Base-by-base conservation (phyloP, 64 coral and sea anemone genomes). In the Montipora cactus region DNA sequence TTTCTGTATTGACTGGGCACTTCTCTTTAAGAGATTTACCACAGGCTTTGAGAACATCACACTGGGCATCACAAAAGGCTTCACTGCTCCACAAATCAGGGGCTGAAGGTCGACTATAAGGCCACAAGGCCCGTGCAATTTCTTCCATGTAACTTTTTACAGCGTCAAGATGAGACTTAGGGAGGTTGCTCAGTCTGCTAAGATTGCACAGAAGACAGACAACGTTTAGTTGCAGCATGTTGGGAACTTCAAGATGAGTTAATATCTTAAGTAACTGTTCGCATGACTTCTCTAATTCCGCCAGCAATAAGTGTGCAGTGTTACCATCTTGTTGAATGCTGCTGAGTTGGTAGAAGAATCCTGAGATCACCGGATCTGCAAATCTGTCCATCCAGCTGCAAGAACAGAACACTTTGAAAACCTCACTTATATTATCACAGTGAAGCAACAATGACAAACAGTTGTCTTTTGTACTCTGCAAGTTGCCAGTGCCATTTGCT, bases 111-210 rank as follows among this genome's bases (percentile, higher is more conserved):
- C 18, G 67, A 20, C 82, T 86, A 15, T 86, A 86, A 0, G 82
- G 82, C 82, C 82, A 86, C 44, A 86, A 67, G 50, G 82, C 82
- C 64, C 82, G 68, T 1, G 82, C 82, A 72, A 86, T 86, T 44
- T 86, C 82, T 72, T 86, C 82, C n/a, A 86, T n/a, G 47, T 86
- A 86, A 68, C 82, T 86, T 50, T 86, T 62, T 14, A 86, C 82
- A 49, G 82, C 82, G 3, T 86, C 82, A 7, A 49, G 9, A 11
- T 86, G 82, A 47, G 64, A 71, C 10, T 19, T 46, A 1, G 82
- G 82, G 1, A 86, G 62, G 16, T 8, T 10, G 13, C 10, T 72
- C 23, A 86, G 51, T 71, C 82, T 86, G 16, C 82, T 86, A 1
- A 86, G 82, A 71, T 72, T 86, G 19, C 12, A 49, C 67, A 86